Conservation (phyloP, 2,797 vertebrate species). For the Etheostoma perlongum region DNA sequence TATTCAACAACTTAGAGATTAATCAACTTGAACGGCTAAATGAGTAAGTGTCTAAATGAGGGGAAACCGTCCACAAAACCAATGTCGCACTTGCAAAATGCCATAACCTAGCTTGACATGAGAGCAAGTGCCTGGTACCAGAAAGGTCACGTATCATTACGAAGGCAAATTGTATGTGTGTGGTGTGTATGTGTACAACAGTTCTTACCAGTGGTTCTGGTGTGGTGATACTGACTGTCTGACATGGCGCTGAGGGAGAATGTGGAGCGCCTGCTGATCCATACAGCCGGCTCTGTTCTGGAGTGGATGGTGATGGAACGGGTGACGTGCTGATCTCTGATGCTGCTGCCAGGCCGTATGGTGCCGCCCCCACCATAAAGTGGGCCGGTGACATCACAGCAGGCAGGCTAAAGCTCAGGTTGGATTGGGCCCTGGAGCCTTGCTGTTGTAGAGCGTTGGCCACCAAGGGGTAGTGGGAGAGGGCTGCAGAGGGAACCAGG, state of each 20-base stretch:
- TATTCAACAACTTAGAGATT: conserved; percentile 50
- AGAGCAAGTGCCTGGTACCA: conserved; percentile 2
- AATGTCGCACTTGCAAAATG: not conserved
- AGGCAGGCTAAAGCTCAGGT: conserved; percentile 83
- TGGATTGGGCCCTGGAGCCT: conserved; percentile 57
- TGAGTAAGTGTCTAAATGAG: conserved; percentile 27
- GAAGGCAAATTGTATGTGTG: not conserved
- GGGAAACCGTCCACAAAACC: conserved; percentile 32
- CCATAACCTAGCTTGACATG: too few relatives aligned
- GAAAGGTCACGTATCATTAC: conserved; percentile 46
- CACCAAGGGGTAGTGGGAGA: conserved; percentile 86
- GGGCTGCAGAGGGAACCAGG: conserved; percentile 86
- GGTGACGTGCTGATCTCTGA: conserved; percentile 46
- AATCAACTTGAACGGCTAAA: conserved; percentile 26
- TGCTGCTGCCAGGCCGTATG: conserved; percentile 74
- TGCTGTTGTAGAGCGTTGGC: conserved; percentile 68
- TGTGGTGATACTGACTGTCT: conserved; percentile 66
- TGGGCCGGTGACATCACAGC: conserved; percentile 79
- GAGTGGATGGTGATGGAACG: conserved; percentile 68
- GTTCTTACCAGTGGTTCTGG: conserved; percentile 80
- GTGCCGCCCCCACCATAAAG: conserved; percentile 80
- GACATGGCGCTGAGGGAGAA: conserved; percentile 75
- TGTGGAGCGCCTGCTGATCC: conserved; percentile 55
- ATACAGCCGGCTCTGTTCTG: conserved; percentile 68
- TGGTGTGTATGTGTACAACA: not conserved